Evolutionary conservation across 2,888 invertebrate species (phyloP).

Genomic region (Hemistola chrysoprasaria): DNA sequence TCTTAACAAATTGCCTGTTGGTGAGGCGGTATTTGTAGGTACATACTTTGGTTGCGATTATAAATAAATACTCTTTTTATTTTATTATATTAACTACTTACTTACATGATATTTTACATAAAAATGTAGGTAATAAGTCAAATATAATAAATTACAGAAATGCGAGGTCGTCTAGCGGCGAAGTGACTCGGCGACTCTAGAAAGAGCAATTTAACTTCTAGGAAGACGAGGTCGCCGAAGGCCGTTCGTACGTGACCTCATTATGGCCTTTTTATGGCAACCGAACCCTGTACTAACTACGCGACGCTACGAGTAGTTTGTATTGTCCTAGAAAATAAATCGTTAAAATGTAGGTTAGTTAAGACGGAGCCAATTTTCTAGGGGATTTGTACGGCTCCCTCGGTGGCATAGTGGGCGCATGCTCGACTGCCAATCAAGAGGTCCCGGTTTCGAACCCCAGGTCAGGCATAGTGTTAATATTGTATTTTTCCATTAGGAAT

Average conservation of each 20-base stretch:
- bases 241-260: slow-evolving; percentile 52
- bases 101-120: too few relatives aligned
- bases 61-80: too few relatives aligned
- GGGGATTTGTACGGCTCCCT: neutral
- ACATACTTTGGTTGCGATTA: too few relatives aligned
- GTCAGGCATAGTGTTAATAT: too few relatives aligned
- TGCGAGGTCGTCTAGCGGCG: slow-evolving; percentile 4
- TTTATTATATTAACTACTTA: too few relatives aligned
- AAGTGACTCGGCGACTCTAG: slow-evolving; percentile 25
- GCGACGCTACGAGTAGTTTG: slow-evolving; percentile 16
- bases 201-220: slow-evolving; percentile 35
- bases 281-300: slow-evolving; percentile 32
- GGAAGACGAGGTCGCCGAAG: slow-evolving; percentile 40
- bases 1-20: slow-evolving; percentile 18
- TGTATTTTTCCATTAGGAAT: too few relatives aligned
- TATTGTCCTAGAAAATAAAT: slow-evolving; percentile 39
- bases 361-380: slow-evolving; percentile 8
- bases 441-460: too few relatives aligned
- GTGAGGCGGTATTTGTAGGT: too few relatives aligned
- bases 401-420: too few relatives aligned
- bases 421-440: too few relatives aligned
- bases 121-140: slow-evolving; percentile 17
- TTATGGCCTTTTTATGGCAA: slow-evolving; percentile 47
- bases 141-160: slow-evolving; percentile 13
- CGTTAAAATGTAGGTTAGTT: slow-evolving; percentile 21